Evolutionary conservation across 2,113 vertebrate species (phyloP).

Genomic region (Atherinomorus stipes): DNA sequence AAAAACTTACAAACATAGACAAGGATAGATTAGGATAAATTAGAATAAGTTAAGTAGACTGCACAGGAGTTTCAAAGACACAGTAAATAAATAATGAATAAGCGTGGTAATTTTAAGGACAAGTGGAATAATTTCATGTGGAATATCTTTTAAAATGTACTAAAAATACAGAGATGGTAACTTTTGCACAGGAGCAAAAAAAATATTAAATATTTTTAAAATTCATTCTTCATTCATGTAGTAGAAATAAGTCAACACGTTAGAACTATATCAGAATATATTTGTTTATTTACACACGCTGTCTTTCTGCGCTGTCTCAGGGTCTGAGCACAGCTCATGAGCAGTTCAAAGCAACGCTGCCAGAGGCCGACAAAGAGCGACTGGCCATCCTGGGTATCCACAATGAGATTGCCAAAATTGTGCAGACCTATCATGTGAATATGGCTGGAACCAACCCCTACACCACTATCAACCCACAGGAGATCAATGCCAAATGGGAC

Average conservation of each 20-base stretch:
- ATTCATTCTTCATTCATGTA: not conserved
- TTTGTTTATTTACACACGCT: not conserved
- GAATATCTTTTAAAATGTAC: too few relatives aligned
- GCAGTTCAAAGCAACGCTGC: slow-evolving; percentile 98
- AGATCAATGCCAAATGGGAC: slow-evolving; percentile 98
- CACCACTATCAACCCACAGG: slow-evolving; percentile 94
- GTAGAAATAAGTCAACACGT: not conserved
- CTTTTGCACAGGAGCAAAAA: too few relatives aligned
- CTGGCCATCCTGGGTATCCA: slow-evolving; percentile 97
- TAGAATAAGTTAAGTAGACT: too few relatives aligned
- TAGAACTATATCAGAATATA: not conserved
- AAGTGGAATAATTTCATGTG: too few relatives aligned
- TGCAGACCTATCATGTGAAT: slow-evolving; percentile 98
- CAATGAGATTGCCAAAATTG: slow-evolving; percentile 97
- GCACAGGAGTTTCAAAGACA: too few relatives aligned
- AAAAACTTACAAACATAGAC: too few relatives aligned
- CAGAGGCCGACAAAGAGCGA: slow-evolving; percentile 96
- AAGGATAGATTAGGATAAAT: too few relatives aligned
- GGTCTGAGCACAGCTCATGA: slow-evolving; percentile 96
- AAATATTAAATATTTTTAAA: too few relatives aligned
- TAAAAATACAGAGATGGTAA: too few relatives aligned
- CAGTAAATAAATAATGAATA: too few relatives aligned
- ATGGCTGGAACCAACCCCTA: slow-evolving; percentile 97
- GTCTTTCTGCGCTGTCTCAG: slow-evolving; percentile 69
- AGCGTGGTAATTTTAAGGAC: too few relatives aligned